A percentile compares a stretch with the other conserved stretches of the same genome.
These are phyloP conservation scores for Meloidogyne exigua DNA, from an alignment of 1,140 invertebrate species.

Conservation along the genomic window DNA sequence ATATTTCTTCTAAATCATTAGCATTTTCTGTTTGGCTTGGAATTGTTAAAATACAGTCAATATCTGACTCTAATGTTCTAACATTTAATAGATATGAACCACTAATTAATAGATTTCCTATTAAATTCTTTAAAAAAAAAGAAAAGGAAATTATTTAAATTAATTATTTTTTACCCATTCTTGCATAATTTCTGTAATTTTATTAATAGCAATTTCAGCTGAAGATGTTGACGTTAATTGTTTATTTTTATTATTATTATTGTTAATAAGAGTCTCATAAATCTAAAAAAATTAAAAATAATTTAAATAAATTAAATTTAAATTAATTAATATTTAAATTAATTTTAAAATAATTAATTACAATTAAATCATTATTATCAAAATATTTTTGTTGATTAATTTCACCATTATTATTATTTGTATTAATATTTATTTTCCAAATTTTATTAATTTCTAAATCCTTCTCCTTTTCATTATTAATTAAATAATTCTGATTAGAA, in stretches of 20 bases:
- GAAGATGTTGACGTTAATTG: not conserved
- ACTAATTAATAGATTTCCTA: not conserved
- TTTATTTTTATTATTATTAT: not conserved
- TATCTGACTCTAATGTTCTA: not conserved
- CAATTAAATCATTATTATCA: not conserved
- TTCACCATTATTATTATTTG: not conserved
- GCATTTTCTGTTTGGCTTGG: not conserved
- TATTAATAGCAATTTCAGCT: not conserved
- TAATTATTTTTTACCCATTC: not conserved
- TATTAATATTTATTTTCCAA: too few species aligned
- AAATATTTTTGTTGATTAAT: not conserved
- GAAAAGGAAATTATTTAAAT: not conserved
- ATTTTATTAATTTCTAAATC: not conserved
- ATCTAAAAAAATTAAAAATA: not conserved
- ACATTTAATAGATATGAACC: conserved; percentile 12
- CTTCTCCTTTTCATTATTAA: not conserved
- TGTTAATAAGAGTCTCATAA: not conserved
- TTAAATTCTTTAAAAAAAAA: not conserved
- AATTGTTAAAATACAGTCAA: not conserved
- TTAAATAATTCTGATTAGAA: not conserved
- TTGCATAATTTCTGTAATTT: not conserved
- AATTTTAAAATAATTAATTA: not conserved
- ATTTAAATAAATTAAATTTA: not conserved
- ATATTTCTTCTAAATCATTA: not conserved
- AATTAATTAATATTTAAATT: too few species aligned